Conservation (phyloP, 2,888 invertebrate genomes). For the Neelides folsomi region DNA sequence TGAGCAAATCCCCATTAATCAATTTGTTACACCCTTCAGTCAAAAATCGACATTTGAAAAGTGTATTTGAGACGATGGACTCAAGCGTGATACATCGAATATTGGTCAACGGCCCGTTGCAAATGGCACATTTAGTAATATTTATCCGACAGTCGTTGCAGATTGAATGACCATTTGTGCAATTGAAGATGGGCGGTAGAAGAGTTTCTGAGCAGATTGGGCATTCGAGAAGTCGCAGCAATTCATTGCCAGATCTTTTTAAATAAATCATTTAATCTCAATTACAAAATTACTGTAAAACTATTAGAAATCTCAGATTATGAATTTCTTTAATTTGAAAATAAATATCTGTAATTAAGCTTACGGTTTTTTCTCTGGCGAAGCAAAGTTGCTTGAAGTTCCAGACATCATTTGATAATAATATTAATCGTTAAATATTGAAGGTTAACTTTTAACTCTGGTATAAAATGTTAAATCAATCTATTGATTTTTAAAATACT, state of each 20-base stretch:
- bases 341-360: no score
- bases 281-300: no score
- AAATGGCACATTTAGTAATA: slow-evolving; percentile 16
- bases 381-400: no score
- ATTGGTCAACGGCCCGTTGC: slow-evolving; percentile 10
- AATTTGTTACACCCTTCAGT: slow-evolving; percentile 10
- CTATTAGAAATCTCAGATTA: no score
- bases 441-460: no score
- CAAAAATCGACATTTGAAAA: slow-evolving; percentile 12
- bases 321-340: no score
- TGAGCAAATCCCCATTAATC: slow-evolving; percentile 8
- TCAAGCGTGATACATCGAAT: slow-evolving; percentile 20
- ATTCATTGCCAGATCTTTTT: background rate
- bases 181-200: slow-evolving; percentile 18
- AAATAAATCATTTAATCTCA: no score
- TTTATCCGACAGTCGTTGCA: slow-evolving; percentile 16
- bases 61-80: slow-evolving; percentile 17
- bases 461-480: no score
- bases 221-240: slow-evolving; percentile 13
- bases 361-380: no score
- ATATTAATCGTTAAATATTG: no score
- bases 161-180: slow-evolving; percentile 15
- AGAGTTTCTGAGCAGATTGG: slow-evolving; percentile 22
- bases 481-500: no score
- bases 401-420: no score